Evolutionary conservation across 1,140 invertebrate species (phyloP), one percentile per base, ranked within the genome.

Genomic region (Drosophila mojavensis): DNA sequence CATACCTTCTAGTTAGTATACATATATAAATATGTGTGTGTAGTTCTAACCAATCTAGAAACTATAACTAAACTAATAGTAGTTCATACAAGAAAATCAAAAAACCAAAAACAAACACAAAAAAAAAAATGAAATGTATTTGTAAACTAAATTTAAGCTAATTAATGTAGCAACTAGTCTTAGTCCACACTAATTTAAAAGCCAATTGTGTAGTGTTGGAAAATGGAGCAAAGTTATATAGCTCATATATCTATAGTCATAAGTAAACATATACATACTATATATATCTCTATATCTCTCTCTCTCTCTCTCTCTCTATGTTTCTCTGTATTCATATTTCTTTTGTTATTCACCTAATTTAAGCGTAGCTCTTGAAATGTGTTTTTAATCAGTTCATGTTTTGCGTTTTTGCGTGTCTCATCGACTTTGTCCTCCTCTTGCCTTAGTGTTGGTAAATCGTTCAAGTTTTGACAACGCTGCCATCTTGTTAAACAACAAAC

Each of bases 191-290:
- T 11, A 36, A 2, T 10, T 39, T 2, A 50, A 45, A 45, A 28
- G 10, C 33, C 45, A 55, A 59, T 1, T 77, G 70, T 77, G 75
- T 77, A 77, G 64, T 74, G 20, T 76, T 59, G 43, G 2, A 47
- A 65, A 71, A 53, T 47, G n/a, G 17, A 60, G 41, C 39, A 75
- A 50, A 56, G 17, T 30, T 69, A 33, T 62, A 28, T 53, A 62
- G 41, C 30, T 39, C 50, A 17, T 28, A 10, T 45, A 54, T 54
- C 17, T 47, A 13, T 47, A 17, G 2, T 9, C n/a, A 47, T 47
- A 9, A 39, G 43, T 45, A 45, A 45, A 45, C 15, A 45, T n/a
- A 43, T 15, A n/a, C 39, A n/a, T 41, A 41, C 39, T 20, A 6
- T 20, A 33, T 41, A 33, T 13, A 11, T 20, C 0, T 33, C 33